Base-by-base conservation (phyloP, 2,888 invertebrate species). In the Lepas anatifera region DNA sequence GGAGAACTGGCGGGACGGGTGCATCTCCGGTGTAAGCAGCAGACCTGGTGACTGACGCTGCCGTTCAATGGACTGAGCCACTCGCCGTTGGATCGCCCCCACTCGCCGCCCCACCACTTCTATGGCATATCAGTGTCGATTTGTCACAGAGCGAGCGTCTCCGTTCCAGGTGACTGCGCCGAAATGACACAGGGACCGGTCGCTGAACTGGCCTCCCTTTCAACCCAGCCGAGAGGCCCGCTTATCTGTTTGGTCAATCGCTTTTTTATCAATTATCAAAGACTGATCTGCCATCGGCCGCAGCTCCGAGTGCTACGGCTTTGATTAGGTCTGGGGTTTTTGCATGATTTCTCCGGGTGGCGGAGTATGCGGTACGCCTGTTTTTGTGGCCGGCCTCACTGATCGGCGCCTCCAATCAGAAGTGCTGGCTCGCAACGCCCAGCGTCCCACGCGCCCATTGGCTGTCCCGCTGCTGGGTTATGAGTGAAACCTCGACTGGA, bases 171-270 rank as follows among this genome's bases (percentile, higher is more conserved):
- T 35, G 58, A 22, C 18, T 35, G 10, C 32, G 25, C 7, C 22
- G 29, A 13, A 58, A 58, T 58, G 58, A 58, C 58, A 35, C 32
- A 35, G n/a, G 18, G 35, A 7, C 6, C 16, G 10, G n/a, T 32
- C 58, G 18, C 18, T 10, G 35, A 1, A 3, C 16, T 3, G 32
- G 52, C 4, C 13, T 18, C 32, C 35, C 58, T 58, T 58, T 58
- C 58, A 58, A 35, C 22, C 32, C 32, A 32, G 22, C 58, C 35
- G 18, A 35, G 35, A 32, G 16, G 41, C 58, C 18, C 32, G 58
- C 58, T 58, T 58, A 58, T 58, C 58, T 58, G 58, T 58, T 58
- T 58, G 58, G 35, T 13, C 35, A 58, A 58, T 58, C 58, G 58
- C n/a, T n/a, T 58, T 58, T 58, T 58, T 58, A 58, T 58, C 58